Evolutionary conservation across 2,888 invertebrate genomes (phyloP).

Genomic region (Hypselothyrea guttata): DNA sequence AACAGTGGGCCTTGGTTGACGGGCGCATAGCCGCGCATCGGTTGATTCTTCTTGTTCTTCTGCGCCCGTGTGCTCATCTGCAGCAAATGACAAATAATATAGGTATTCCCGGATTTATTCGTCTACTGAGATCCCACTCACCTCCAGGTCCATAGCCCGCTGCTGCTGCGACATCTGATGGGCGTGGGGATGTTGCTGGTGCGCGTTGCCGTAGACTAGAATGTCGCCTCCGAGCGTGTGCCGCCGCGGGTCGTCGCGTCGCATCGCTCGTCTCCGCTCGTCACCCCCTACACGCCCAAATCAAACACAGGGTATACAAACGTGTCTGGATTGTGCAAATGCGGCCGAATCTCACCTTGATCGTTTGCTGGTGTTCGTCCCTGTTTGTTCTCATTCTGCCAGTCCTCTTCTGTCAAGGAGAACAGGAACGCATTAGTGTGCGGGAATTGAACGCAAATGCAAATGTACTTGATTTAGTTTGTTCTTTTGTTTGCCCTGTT

Average conservation of each 20-base stretch:
- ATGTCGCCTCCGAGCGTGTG: conserved; percentile 92
- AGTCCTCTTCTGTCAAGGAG: conserved; percentile 85
- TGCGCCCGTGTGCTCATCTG: conserved; percentile 83
- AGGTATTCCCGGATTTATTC: background rate
- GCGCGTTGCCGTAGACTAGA: conserved; percentile 84
- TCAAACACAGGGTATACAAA: background rate
- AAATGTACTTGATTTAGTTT: no score
- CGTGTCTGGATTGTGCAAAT: background rate
- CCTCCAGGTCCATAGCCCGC: conserved; percentile 90
- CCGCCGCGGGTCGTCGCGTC: conserved; percentile 91
- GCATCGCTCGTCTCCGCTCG: conserved; percentile 81
- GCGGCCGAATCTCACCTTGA: conserved; percentile 72
- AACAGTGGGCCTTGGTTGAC: conserved; percentile 85
- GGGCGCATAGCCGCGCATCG: conserved; percentile 88
- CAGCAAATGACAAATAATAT: background rate
- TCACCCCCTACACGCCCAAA: conserved; percentile 66
- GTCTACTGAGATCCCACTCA: no score
- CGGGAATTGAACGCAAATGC: background rate
- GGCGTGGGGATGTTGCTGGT: conserved; percentile 81
- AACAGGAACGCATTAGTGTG: conserved; percentile 7
- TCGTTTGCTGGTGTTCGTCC: conserved; percentile 80
- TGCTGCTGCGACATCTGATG: conserved; percentile 81
- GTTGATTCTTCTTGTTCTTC: conserved; percentile 85
- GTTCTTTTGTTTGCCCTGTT: no score
- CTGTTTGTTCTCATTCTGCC: conserved; percentile 84